Evolutionary conservation across 2,797 vertebrate genomes (phyloP), one percentile per base, ranked within the genome.

Genomic region (Squalus acanthias): DNA sequence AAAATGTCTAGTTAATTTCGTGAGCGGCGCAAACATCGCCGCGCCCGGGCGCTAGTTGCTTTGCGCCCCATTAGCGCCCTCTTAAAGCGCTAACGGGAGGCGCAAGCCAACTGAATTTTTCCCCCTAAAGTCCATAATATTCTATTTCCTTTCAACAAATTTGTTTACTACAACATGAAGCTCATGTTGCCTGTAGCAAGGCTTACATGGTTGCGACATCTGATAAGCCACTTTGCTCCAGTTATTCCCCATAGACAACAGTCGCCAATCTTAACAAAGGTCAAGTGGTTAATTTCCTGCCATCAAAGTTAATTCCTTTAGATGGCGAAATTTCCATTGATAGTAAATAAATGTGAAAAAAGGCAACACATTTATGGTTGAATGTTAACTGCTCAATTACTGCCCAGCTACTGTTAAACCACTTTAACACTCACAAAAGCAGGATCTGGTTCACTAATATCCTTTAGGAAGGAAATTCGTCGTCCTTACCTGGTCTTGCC

Each of bases 271-370:
- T 22, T 67, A 22, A 22, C 33, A 93, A 29, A 91, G 29, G 88
- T 91, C 57, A 91, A 91, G 15, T 67, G 60, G 6, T 93, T 46
- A 6, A 93, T 93, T 93, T 93, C n/a, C 33, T 93, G 91, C 89
- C 67, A 33, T 93, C n/a, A 67, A 22, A 20, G n/a, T 39, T 93
- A 46, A 65, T 93, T 67, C 15, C 20, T 24, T 93, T 93, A 20
- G 22, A 67, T 39, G 17, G 1, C 33, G 67, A 17, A 67, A 20
- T 93, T 93, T 67, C n/a, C 91, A 67, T 67, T 93, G 91, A 93
- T n/a, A 9, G 33, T 93, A 93, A 93, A 33, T 92, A 92, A 92
- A 65, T 33, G 65, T 65, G 63, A 46, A 39, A 93, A 22, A 93
- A 93, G n/a, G 24, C 91, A 67, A 9, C 63, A 65, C 63, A 39